Base-by-base conservation (phyloP, 2,113 vertebrate genomes). In the Scopus umbretta region DNA sequence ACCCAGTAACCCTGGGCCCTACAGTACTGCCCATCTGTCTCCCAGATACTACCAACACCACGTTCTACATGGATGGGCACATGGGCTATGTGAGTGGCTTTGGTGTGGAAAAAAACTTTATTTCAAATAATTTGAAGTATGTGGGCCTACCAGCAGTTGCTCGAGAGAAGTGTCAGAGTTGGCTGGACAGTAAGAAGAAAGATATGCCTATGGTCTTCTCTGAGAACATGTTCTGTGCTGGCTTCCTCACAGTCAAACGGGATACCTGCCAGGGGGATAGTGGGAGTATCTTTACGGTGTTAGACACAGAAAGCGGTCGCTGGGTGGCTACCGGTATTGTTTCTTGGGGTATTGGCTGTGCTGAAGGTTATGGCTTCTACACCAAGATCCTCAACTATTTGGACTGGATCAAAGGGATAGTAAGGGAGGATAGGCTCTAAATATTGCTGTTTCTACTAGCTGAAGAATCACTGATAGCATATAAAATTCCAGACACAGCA, bases 31-130 rank as follows among this genome's bases (percentile, higher is more conserved):
- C 99, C 13, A 93, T 99, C 91, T 99, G 99, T 92, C 98, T 99
- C 43, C 99, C 99, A 4, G 93, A 98, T 52, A 10, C 29, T 16
- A 43, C 63, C 22, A 97, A 94, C 14, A 96, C 96, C 21, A 97
- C 86, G 0, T 88, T 70, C 63, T 97, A 98, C 4, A 1, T 19
- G 1, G 71, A 65, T 1, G 78, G 80, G 11, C 96, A 92, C 32
- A 7, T 98, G 72, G 99, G 99, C 45, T 99, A 99, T 0, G 98
- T 99, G 63, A 99, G 99, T 5, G 99, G 99, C 66, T 99, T 98
- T 93, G 99, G 99, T 12, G 32, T 50, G 14, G 98, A 85, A 10
- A 97, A 98, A 5, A 89, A 72, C 2, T 80, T 23, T 8, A 59
- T 98, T 36, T 55, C 73, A 11, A 36, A 75, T 2, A 0, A 89